Conservation (phyloP, 2,797 vertebrate species). For the Sebastes kiyomatsui region DNA sequence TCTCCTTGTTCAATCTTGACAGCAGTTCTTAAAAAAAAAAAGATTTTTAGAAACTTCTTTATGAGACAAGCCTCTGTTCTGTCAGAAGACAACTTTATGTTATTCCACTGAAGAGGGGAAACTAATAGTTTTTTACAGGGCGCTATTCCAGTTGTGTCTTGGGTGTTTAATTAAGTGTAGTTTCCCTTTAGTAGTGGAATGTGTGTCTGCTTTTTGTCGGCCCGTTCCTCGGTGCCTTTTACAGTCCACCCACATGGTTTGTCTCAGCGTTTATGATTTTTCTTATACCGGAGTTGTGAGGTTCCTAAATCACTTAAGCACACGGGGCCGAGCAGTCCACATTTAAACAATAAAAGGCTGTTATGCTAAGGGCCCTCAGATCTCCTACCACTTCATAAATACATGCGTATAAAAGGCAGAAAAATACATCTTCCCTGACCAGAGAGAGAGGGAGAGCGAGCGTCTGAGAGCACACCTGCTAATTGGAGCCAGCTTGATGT, state of each 20-base stretch:
- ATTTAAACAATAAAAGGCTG: conserved; percentile 98
- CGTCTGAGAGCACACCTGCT: conserved; percentile 96
- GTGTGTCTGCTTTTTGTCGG: conserved; percentile 96
- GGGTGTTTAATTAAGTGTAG: conserved; percentile 99
- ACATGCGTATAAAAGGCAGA: conserved; percentile 91
- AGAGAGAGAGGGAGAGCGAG: conserved; percentile 70
- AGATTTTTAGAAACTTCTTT: conserved; percentile 64
- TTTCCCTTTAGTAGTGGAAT: conserved; percentile 95
- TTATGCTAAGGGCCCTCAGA: conserved; percentile 94
- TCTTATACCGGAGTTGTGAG: conserved; percentile 87
- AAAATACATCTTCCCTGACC: conserved; percentile 77
- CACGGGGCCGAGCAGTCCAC: conserved; percentile 89
- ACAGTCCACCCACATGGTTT: conserved; percentile 97
- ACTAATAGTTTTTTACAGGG: conserved; percentile 80
- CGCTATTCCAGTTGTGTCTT: conserved; percentile 92
- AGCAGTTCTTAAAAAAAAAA: conserved; percentile 61
- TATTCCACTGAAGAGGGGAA: conserved; percentile 61
- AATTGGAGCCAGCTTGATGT: conserved; percentile 97
- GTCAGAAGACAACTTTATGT: conserved; percentile 72
- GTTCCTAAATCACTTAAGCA: conserved; percentile 94
- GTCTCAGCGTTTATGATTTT: conserved; percentile 98
- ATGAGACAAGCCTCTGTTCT: conserved; percentile 69
- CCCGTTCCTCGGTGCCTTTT: conserved; percentile 85
- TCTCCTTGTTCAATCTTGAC: conserved; percentile 67
- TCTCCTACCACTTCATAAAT: conserved; percentile 99